Base-by-base conservation (phyloP, 1,140 invertebrate species). In the Drosophila kikkawai region DNA sequence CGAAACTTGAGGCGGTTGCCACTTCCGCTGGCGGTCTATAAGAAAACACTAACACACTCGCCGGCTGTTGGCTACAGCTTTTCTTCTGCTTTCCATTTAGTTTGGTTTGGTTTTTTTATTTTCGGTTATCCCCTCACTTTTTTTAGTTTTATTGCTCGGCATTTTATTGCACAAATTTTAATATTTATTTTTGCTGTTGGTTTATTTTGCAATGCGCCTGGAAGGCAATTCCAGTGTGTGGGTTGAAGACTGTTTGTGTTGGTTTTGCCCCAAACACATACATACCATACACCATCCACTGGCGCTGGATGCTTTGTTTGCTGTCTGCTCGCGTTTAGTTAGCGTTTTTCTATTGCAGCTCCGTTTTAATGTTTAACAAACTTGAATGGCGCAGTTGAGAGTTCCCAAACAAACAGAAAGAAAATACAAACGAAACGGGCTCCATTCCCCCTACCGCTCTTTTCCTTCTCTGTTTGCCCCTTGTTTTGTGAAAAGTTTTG, bases 131-230 rank as follows among this genome's bases (percentile, higher is more conserved):
- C 48, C 39, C 44, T 36, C 51, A 59, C 61, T 79, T 80, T 75
- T 79, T 86, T 87, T 87, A 75, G 70, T 86, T 86, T 87, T 86
- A 86, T 82, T 87, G 77, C 68, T 67, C 36, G 68, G 61, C 71
- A 87, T 88, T 83, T 87, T 88, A 88, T 87, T 88, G 84, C 83
- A 86, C 59, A 86, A 87, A 86, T 86, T 86, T 86, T 83, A 86
- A 86, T 86, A 86, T 86, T 86, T 86, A 77, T 88, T 87, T 88
- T 87, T 75, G 61, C 63, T 80, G 45, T 80, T 77, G 70, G 83
- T 86, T 87, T 88, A 63, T 88, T 87, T 88, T 83, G 66, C 80
- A 71, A 84, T 74, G 63, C 61, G 79, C 68, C 79, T 63, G 47
- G 19, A 51, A 53, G 77, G 73, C 67, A 69, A 22, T 45, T 47